These are phyloP conservation scores for Sebastes reedi DNA, from an alignment of 2,797 vertebrate genomes.

Conservation along the genomic window DNA sequence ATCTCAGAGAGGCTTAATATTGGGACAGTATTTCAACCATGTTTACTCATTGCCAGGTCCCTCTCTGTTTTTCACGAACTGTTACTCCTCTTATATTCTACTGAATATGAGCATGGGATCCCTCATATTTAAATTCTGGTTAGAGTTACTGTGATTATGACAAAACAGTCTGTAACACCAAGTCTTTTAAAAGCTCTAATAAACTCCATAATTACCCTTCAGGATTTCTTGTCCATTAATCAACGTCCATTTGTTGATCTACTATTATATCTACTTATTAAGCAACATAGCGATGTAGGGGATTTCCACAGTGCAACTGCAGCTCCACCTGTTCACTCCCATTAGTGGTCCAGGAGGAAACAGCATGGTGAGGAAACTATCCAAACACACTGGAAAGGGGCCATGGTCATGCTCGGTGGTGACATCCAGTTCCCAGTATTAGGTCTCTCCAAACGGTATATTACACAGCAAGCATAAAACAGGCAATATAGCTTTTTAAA, in stretches of 20 bases:
- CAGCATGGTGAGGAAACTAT: slow-evolving; percentile 56
- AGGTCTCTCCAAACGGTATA: slow-evolving; percentile 8
- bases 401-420: slow-evolving; percentile 27
- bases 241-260: slow-evolving; percentile 15
- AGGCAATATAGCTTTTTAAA: background rate
- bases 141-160: background rate
- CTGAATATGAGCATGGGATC: background rate
- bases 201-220: background rate
- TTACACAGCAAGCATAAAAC: slow-evolving; percentile 7
- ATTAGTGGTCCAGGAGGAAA: slow-evolving; percentile 46
- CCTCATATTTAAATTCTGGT: background rate
- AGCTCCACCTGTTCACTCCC: slow-evolving; percentile 72
- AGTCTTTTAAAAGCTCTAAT: background rate
- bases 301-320: slow-evolving; percentile 67
- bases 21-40: background rate
- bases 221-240: background rate
- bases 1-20: background rate
- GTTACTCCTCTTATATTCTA: background rate
- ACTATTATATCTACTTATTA: background rate
- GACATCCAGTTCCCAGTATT: slow-evolving; percentile 29
- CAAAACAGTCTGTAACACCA: background rate
- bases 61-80: background rate
- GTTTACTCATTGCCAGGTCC: background rate
- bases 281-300: slow-evolving; percentile 40
- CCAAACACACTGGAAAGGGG: slow-evolving; percentile 54